Percentiles rank a stretch among this genome's conserved stretches.
These are phyloP conservation scores for Eonycteris spelaea DNA, from an alignment of 2,113 vertebrate genomes.

Conservation along the genomic window DNA sequence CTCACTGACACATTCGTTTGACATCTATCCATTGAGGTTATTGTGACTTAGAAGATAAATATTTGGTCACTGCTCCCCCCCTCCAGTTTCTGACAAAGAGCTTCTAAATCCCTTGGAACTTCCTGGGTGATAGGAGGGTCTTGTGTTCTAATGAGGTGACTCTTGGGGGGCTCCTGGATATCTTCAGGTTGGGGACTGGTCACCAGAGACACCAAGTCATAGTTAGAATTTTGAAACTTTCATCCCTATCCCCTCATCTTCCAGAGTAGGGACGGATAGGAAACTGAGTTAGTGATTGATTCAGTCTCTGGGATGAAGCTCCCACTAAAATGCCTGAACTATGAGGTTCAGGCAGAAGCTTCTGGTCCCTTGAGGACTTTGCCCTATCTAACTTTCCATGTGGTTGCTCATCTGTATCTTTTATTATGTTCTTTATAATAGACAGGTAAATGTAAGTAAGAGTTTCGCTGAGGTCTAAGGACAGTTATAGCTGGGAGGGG, in stretches of 20 bases:
- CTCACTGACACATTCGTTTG: neutral
- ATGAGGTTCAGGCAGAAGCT: neutral
- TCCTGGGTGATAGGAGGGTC: neutral
- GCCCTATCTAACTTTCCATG: neutral
- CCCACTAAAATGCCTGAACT: neutral
- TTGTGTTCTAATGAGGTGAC: neutral
- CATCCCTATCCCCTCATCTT: neutral
- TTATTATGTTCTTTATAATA: neutral
- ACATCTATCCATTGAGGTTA: neutral
- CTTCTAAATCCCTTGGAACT: neutral
- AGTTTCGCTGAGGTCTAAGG: neutral
- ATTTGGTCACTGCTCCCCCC: neutral
- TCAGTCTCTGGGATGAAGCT: neutral
- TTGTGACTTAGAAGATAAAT: neutral
- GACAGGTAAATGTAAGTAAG: neutral
- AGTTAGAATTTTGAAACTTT: neutral
- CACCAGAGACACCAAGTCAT: neutral
- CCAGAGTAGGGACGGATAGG: neutral
- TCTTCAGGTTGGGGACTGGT: neutral
- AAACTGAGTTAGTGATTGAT: neutral
- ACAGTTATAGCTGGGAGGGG: neutral
- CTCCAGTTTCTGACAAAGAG: neutral
- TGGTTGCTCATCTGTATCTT: neutral
- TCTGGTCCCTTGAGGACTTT: neutral
- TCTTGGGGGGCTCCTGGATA: neutral